Conservation (phyloP, 2,113 vertebrate genomes). For the Mixornis gularis region DNA sequence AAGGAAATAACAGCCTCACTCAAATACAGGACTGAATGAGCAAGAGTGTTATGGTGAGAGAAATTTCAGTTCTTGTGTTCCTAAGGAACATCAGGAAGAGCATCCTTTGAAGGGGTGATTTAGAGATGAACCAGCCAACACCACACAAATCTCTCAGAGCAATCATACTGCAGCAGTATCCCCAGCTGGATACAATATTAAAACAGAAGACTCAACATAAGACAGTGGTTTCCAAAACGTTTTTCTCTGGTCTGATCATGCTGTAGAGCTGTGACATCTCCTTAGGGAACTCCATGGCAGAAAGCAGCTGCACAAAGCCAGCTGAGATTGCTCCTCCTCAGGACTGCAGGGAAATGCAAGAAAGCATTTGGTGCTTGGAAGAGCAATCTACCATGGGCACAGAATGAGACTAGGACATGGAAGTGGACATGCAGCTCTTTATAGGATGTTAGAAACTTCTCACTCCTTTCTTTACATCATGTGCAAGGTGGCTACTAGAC, state of each 20-base stretch:
- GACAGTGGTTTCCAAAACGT: background rate
- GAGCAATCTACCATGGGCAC: background rate
- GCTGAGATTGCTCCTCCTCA: background rate
- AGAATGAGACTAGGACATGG: background rate
- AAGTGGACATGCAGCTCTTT: background rate
- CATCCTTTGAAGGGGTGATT: background rate
- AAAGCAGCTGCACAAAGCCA: background rate
- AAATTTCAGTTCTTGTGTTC: background rate
- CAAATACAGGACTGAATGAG: background rate
- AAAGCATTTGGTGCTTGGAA: background rate
- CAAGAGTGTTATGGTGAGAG: background rate
- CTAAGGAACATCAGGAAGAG: background rate
- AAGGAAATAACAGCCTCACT: constrained; percentile 1
- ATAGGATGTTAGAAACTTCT: background rate
- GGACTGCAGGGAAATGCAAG: background rate
- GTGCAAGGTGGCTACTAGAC: background rate
- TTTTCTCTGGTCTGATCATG: background rate
- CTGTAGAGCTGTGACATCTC: background rate
- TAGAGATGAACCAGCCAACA: background rate
- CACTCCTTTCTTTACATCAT: background rate
- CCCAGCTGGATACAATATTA: background rate
- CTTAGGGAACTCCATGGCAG: background rate
- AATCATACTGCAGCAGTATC: background rate
- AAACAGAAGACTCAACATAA: background rate
- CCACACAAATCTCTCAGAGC: background rate